Base-by-base conservation (phyloP, 2,113 vertebrate species). In the Dasyornis broadbenti region DNA sequence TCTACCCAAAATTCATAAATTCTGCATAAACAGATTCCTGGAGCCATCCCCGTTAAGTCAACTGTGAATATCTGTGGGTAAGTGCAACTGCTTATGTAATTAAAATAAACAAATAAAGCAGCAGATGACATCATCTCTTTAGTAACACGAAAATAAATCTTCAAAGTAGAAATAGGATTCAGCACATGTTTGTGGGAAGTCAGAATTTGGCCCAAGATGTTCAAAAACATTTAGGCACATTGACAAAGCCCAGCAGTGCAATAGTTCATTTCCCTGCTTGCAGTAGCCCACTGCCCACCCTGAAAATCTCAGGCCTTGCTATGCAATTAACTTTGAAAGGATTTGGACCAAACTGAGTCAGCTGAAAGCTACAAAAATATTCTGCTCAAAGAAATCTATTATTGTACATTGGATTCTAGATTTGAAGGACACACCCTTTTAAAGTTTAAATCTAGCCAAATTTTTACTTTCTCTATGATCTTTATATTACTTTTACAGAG, bases 41-140 rank as follows among this genome's bases (percentile, higher is more conserved):
- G 39, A 85, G 39, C 45, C 45, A 15, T 86, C 57, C 12, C 50
- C 42, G 40, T 33, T 65, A 77, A 89, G 7, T n/a, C 73, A 96
- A 31, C 56, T 85, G 85, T 77, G 94, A 93, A 65, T 83, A 13
- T 77, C 39, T 65, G 84, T 72, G 85, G 63, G 88, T 37, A 72
- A 89, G 70, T 61, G 63, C 2, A 89, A 78, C 27, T 50, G 45
- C 66, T 93, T 90, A 77, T 79, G 60, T 70, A 90, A 93, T 66
- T 49, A 63, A 88, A 95, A 88, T 56, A 92, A 96, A 90, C 70
- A 92, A 95, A 89, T 72, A 77, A 73, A 82, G 44, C 11, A 73
- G 30, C 66, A 86, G 49, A 60, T 84, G 65, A 79, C 20, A 76
- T 79, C 47, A 47, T 30, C 13, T 19, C 18, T 80, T 86, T 7